Base-by-base conservation (phyloP, 2,113 vertebrate species). In the Hemiprocne comata region DNA sequence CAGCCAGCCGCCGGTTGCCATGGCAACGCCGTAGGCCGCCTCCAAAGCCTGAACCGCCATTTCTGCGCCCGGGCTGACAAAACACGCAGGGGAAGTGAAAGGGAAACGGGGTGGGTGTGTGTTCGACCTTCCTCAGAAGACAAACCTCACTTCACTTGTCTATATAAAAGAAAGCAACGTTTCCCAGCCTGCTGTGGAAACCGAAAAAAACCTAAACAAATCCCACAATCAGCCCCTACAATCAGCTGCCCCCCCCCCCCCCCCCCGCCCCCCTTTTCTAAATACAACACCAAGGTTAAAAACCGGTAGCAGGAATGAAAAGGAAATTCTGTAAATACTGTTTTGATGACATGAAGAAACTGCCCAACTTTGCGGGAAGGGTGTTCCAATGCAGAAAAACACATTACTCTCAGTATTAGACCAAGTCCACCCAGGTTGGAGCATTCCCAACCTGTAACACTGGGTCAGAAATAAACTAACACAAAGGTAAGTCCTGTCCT, bases 1-100 rank as follows among this genome's bases (percentile, higher is more conserved):
- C 95, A 75, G 78, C 98, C 98, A 98, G 94, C 97, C 95, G 94
- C 77, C 90, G 16, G 98, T 99, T 98, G 96, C 98, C 97, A 97
- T 90, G 98, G 98, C 93, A 98, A 98, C 98, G 97, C 96, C 79
- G 96, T 96, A 96, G 97, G 98, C 98, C 98, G 98, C 98, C 98
- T 96, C 94, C 92, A 65, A 97, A 26, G 97, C 89, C 94, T 62
- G 97, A 98, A 97, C 98, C 97, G 98, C 98, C 98, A 98, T 98
- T 50, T 98, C 98, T 95, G 98, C 73, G 97, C 58, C 64, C 70
- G 93, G 96, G 79, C 94, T 88, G 91, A 88, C 89, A 69, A 89
- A 95, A 73, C 77, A 96, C 51, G 78, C 93, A 73, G 94, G 89
- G 93, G 92, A 94, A 95, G 94, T 53, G 76, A 67, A 38, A 81